These are phyloP conservation scores for Camelus dromedarius DNA, from an alignment of 2,113 vertebrate genomes.

Conservation along the genomic window DNA sequence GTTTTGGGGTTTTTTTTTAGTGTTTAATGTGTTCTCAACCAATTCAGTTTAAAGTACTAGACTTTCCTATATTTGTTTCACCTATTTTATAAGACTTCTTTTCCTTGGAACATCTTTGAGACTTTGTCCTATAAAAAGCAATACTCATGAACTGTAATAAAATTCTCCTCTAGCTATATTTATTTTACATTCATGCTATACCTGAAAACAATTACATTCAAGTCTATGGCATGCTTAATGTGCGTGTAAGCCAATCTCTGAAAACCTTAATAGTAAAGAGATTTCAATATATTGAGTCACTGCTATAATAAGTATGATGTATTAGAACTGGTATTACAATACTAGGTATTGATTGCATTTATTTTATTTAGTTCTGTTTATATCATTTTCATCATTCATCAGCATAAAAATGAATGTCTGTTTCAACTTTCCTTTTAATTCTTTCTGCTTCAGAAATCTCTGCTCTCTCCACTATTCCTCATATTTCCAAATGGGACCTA, in stretches of 20 bases:
- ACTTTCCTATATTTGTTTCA: neutral
- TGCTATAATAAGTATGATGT: constrained; percentile 1
- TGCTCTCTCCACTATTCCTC: neutral
- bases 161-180: neutral
- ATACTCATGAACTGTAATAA: constrained; percentile 24
- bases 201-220: constrained; percentile 38
- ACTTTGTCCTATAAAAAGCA: neutral
- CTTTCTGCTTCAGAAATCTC: constrained; percentile 37
- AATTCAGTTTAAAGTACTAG: neutral
- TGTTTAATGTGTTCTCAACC: neutral
- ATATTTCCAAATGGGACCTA: constrained; percentile 13
- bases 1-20: neutral
- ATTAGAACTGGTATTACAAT: neutral
- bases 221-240: neutral
- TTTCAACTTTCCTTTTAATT: constrained; percentile 59
- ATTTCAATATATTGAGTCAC: constrained; percentile 38
- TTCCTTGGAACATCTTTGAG: neutral
- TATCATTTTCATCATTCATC: constrained; percentile 30
- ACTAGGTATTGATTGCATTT: neutral
- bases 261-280: neutral
- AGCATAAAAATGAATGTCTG: constrained; percentile 50
- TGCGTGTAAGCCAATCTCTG: neutral
- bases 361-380: constrained; percentile 54
- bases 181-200: constrained; percentile 23
- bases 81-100: neutral